Conservation (phyloP, 2,113 vertebrate genomes). For the rat (Rattus norvegicus) region GRCr8 NC_086037.1:11865001-11865500, state of each 20-base stretch:
- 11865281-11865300: not conserved
- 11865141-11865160: not conserved
- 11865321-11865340: not conserved
- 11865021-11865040: not conserved
- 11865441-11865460: slow-evolving; percentile 67
- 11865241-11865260: not conserved
- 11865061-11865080: not conserved
- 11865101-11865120: not conserved
- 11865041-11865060: not conserved
- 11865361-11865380: too few species aligned
- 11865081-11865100: not conserved
- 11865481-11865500: not conserved
- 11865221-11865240: not conserved
- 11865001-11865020: not conserved
- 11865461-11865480: not conserved
- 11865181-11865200: not conserved
- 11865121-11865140: not conserved
- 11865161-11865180: not conserved
- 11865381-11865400: too few species aligned
- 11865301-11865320: not conserved
- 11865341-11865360: not conserved
- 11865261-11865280: not conserved
- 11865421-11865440: not conserved
- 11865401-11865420: not conserved
- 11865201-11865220: not conserved